Percentiles rank a stretch among this genome's conserved stretches.
phyloP scores from a whole-genome alignment of 2,888 invertebrate species.

The Amiota communis region DNA sequence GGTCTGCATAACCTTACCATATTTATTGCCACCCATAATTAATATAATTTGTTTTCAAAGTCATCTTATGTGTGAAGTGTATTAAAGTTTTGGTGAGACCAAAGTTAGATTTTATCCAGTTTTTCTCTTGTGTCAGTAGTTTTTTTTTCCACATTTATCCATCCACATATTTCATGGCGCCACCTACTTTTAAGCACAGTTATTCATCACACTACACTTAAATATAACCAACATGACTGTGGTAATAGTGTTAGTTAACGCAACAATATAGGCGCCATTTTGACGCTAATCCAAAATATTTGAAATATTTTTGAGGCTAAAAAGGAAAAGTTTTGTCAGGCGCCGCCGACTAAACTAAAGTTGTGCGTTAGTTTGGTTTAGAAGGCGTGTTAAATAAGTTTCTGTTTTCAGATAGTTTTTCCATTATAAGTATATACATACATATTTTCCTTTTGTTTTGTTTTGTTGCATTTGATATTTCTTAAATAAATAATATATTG shows the following conservation, averaged over 20 bases:
- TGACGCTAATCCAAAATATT: conserved; percentile 12
- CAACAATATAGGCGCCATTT: conserved; percentile 18
- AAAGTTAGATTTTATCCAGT: too few relatives aligned
- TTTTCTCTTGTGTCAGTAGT: not conserved
- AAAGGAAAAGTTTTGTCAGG: not conserved
- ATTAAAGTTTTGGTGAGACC: too few relatives aligned
- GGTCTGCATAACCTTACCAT: too few relatives aligned
- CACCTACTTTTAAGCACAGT: not conserved
- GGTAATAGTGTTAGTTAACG: not conserved
- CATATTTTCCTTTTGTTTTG: not conserved
- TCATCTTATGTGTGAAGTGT: too few relatives aligned
- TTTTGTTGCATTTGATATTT: not conserved
- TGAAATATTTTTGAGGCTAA: not conserved
- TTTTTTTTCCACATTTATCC: not conserved
- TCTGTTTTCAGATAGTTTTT: not conserved
- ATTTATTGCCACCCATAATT: too few relatives aligned
- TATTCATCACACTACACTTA: not conserved
- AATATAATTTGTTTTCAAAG: too few relatives aligned
- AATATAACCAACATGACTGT: not conserved
- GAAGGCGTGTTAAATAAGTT: not conserved
- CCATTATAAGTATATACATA: too few relatives aligned
- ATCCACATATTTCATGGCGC: not conserved
- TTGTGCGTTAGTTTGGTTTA: too few relatives aligned
- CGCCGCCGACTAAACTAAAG: too few relatives aligned
- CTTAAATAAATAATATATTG: not conserved